These are phyloP conservation scores for Alethe diademata DNA, from an alignment of 2,113 vertebrate genomes.

Conservation along the genomic window DNA sequence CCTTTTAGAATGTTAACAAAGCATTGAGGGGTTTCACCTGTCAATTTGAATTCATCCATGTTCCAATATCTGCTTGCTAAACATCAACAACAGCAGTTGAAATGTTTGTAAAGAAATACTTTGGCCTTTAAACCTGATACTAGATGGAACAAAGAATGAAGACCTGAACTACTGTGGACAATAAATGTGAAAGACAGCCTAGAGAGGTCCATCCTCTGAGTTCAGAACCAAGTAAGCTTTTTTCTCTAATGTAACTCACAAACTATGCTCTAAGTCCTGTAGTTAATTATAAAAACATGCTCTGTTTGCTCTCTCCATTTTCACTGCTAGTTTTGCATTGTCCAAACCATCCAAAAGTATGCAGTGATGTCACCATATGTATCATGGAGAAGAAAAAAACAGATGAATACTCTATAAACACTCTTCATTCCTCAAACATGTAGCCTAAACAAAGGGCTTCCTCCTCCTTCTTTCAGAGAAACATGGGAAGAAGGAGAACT, in stretches of 20 bases:
- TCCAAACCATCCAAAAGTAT: constrained; percentile 61
- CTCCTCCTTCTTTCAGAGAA: constrained; percentile 44
- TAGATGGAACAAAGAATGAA: neutral
- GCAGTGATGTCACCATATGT: constrained; percentile 68
- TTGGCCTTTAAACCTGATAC: neutral
- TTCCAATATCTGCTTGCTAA: neutral
- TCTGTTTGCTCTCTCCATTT: constrained; percentile 51
- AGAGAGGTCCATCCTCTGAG: neutral
- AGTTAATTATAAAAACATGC: constrained; percentile 69
- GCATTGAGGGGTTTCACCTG: neutral
- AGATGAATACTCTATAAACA: constrained; percentile 75
- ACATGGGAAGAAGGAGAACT: constrained; percentile 58
- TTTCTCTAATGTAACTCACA: neutral
- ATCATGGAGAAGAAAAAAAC: constrained; percentile 66
- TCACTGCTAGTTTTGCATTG: constrained; percentile 41
- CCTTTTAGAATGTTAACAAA: neutral
- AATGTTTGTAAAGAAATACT: neutral
- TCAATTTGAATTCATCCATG: neutral
- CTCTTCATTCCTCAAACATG: constrained; percentile 52
- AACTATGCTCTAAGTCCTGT: neutral
- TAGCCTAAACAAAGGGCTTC: constrained; percentile 78
- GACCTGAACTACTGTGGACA: neutral
- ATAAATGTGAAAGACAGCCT: neutral
- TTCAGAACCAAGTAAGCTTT: neutral
- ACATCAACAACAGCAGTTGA: neutral